A percentile compares a stretch with the other conserved stretches of the same genome.
Conservation (phyloP, 2,797 vertebrate genomes). For the Manis crassicaudata region DNA sequence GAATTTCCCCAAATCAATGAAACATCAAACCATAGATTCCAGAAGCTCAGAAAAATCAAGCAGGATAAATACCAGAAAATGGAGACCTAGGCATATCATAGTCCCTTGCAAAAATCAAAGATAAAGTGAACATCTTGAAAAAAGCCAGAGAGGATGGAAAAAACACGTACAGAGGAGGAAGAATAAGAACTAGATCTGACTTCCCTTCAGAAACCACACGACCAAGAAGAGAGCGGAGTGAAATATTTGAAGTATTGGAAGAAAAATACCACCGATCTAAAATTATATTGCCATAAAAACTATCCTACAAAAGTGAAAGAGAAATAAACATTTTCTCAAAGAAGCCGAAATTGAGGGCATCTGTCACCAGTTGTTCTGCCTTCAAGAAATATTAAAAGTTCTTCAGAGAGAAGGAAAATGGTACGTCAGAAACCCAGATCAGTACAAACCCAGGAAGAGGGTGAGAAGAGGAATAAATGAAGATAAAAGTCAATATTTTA, state of each 20-base stretch:
- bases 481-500: neutral
- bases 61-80: neutral
- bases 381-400: neutral
- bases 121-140: no score
- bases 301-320: neutral
- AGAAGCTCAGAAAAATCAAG: neutral
- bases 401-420: neutral
- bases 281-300: neutral
- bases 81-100: rapidly evolving
- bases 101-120: neutral
- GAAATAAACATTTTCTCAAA: neutral
- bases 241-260: neutral
- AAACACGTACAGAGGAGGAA: rapidly evolving
- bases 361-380: no score
- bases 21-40: neutral
- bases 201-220: neutral
- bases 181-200: neutral
- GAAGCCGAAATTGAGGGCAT: neutral
- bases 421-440: no score
- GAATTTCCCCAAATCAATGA: neutral
- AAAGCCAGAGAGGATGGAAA: neutral
- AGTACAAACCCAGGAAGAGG: neutral
- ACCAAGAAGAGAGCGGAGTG: neutral
- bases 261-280: neutral
- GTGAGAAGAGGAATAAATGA: neutral